Evolutionary conservation across 2,888 invertebrate genomes (phyloP).

Genomic region (Noctua comes): DNA sequence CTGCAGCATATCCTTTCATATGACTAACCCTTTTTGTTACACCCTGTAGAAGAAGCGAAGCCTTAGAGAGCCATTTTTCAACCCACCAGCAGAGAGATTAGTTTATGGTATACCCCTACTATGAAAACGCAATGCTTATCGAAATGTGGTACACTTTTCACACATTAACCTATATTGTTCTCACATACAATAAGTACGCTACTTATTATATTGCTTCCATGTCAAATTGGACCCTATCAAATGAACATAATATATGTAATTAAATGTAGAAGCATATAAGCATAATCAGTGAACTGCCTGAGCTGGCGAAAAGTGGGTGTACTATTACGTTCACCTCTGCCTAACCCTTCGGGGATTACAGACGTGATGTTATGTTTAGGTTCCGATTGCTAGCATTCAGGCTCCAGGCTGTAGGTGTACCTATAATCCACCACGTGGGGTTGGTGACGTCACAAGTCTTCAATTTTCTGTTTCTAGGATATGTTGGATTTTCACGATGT

Average conservation of each 20-base stretch:
- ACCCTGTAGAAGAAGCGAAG: no score
- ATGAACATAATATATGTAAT: conserved; percentile 9
- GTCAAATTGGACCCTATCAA: neutral
- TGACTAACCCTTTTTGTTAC: no score
- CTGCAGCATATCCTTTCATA: no score
- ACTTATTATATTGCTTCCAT: conserved; percentile 7
- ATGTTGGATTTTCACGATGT: neutral
- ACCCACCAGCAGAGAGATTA: neutral
- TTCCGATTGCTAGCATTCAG: no score
- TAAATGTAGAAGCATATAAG: neutral
- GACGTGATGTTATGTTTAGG: no score
- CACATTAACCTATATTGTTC: conserved; percentile 36
- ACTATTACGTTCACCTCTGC: no score
- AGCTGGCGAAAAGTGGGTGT: no score
- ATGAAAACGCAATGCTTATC: conserved; percentile 17
- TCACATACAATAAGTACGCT: conserved; percentile 1
- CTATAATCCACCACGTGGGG: neutral
- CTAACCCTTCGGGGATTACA: no score
- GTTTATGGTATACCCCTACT: neutral
- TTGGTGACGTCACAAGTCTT: neutral
- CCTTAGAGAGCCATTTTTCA: neutral
- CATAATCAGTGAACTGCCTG: neutral
- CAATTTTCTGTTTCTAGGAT: neutral
- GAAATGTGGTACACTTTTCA: conserved; percentile 10
- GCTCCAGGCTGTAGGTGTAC: neutral